Conservation (phyloP, 2,888 invertebrate genomes). For the Conus canariensis region DNA sequence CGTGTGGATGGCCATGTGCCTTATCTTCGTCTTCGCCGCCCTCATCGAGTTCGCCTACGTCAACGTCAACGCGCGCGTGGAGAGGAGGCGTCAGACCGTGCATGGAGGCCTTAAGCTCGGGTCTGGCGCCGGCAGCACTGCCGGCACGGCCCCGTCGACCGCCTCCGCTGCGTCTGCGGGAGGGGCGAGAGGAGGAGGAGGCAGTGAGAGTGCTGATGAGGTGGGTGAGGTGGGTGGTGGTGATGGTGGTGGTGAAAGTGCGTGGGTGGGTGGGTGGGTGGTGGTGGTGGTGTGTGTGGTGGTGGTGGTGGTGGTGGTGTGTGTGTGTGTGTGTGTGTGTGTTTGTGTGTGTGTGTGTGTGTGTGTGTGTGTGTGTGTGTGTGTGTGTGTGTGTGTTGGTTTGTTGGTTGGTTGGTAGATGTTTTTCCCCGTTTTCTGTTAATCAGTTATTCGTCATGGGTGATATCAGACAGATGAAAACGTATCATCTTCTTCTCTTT, state of each 20-base stretch:
- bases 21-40: slow-evolving; percentile 56
- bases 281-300: not conserved
- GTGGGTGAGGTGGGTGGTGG: not conserved
- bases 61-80: slow-evolving; percentile 53
- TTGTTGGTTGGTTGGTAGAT: too few relatives aligned
- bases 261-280: not conserved
- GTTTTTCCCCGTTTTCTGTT: too few relatives aligned
- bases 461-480: too few relatives aligned
- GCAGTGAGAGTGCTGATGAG: not conserved
- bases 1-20: slow-evolving; percentile 57
- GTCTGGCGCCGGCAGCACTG: not conserved
- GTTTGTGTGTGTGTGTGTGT: too few relatives aligned
- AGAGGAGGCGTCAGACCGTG: slow-evolving; percentile 43
- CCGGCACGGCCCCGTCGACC: not conserved
- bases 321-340: too few relatives aligned
- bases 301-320: not conserved
- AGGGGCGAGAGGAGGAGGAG: not conserved
- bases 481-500: not conserved
- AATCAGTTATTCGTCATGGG: too few relatives aligned
- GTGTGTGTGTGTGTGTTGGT: too few relatives aligned
- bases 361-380: too few relatives aligned
- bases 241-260: not conserved
- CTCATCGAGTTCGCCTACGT: slow-evolving; percentile 57
- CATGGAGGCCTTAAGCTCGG: slow-evolving; percentile 30
- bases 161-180: not conserved